Evolutionary conservation across 2,888 invertebrate genomes (phyloP), one percentile per base, ranked within the genome.

Genomic region (Psylliodes chrysocephalus): DNA sequence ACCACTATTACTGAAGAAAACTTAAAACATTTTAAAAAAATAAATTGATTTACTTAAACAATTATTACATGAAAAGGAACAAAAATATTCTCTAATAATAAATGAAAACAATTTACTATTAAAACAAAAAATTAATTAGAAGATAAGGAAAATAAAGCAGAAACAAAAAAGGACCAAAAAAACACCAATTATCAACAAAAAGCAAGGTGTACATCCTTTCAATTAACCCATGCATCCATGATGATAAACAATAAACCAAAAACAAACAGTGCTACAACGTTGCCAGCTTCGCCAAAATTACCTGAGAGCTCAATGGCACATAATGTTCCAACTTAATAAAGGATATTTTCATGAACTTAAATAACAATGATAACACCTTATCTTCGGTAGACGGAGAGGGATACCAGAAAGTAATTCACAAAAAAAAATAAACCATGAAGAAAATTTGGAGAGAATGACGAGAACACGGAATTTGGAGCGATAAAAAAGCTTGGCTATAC

Each of bases 11-110:
- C 10, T 33, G 25, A 30, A 28, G 46, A 44, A 15, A n/a, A n/a
- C n/a, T n/a, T n/a, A n/a, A n/a, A n/a, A n/a, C 18, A 40, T 14
- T n/a, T n/a, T n/a, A n/a, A 14, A 49, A 49, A 14, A 22, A 35
- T 35, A 59, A 59, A 59, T 38, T 57, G 42, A 35, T 8, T 7
- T 46, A 17, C 14, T 46, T 1, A 56, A 46, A 33, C 6, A 38
- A n/a, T 6, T 56, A 5, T 8, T 49, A 1, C n/a, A 38, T 8
- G 40, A 59, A 59, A 59, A 59, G 10, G 59, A 49, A 7, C 19
- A 59, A 22, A 49, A 49, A 46, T 47, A 49, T 17, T 8, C 8
- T 18, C 3, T 57, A 18, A 10, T 49, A 22, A 10, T 18, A 14
- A 25, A 59, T 33, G 44, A 28, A 56, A 47, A 7, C n/a, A n/a